These are phyloP conservation scores for Imbricaverruca yamaguchii DNA, from an alignment of 2,888 invertebrate species.

Conservation along the genomic window DNA sequence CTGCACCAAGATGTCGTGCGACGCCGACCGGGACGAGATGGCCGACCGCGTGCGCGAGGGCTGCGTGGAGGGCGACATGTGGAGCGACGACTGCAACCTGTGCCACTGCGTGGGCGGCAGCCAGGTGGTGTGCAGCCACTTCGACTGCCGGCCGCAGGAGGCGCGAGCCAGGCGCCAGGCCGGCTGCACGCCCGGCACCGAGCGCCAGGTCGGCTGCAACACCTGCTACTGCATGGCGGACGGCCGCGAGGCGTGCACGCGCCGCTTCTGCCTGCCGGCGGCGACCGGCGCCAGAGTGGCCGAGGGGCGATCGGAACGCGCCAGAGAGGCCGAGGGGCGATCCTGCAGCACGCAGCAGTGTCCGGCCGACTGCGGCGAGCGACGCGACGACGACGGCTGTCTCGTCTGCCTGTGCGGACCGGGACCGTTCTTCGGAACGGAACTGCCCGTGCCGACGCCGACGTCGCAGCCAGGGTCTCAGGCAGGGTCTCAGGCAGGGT, in stretches of 20 bases:
- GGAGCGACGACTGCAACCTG: not conserved
- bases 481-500: no score
- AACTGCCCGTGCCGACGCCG: not conserved
- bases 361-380: not conserved
- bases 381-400: not conserved
- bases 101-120: slow-evolving; percentile 1
- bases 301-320: no score
- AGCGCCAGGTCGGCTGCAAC: not conserved
- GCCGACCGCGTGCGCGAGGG: not conserved
- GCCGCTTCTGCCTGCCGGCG: not conserved
- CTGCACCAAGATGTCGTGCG: not conserved
- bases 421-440: not conserved
- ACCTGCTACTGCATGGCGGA: not conserved
- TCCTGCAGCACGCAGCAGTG: not conserved
- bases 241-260: slow-evolving; percentile 6
- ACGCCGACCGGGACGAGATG: not conserved
- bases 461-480: no score
- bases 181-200: not conserved
- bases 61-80: not conserved
- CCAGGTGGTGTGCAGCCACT: slow-evolving; percentile 8
- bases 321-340: no score
- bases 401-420: not conserved
- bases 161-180: not conserved
- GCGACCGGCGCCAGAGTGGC: not conserved
- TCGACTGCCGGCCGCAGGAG: not conserved